Conservation (phyloP, 1,140 invertebrate species). For the Panagrolaimus sp. region DNA sequence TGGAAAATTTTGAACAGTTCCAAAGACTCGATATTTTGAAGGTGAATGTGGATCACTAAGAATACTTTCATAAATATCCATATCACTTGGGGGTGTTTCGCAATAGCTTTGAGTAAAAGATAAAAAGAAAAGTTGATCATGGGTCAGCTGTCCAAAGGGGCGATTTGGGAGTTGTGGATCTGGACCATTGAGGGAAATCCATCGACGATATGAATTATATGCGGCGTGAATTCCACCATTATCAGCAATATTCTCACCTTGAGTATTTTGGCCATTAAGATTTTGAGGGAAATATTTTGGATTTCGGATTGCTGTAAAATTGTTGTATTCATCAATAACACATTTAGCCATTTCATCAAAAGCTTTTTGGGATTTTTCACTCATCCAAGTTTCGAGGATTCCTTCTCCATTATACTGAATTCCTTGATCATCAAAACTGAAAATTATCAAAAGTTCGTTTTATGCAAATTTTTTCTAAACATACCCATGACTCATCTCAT, state of each 20-base stretch:
- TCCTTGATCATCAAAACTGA: not conserved
- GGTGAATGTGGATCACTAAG: too few relatives aligned
- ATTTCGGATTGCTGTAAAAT: not conserved
- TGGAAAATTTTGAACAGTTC: too few relatives aligned
- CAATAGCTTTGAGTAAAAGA: too few relatives aligned
- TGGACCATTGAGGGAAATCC: too few relatives aligned
- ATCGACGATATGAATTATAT: not conserved
- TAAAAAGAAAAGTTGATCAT: too few relatives aligned
- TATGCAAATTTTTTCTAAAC: too few relatives aligned
- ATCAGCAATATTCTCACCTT: conserved; percentile 64
- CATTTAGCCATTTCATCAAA: conserved; percentile 13
- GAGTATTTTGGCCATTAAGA: not conserved
- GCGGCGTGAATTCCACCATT: conserved; percentile 41
- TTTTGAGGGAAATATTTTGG: conserved; percentile 36
- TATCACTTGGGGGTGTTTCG: too few relatives aligned
- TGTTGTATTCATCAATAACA: conserved; percentile 14
- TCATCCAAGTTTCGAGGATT: not conserved
- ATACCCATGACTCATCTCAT: conserved; percentile 62
- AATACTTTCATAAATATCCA: too few relatives aligned
- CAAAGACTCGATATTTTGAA: too few relatives aligned
- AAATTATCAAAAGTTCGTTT: too few relatives aligned
- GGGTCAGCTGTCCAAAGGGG: too few relatives aligned
- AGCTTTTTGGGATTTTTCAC: not conserved
- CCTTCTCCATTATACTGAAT: not conserved
- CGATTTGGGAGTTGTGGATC: too few relatives aligned